Percentiles rank a stretch among this genome's conserved stretches.
These are phyloP conservation scores for Brachyopa scutellaris DNA, from an alignment of 2,888 invertebrate genomes.

Conservation along the genomic window DNA sequence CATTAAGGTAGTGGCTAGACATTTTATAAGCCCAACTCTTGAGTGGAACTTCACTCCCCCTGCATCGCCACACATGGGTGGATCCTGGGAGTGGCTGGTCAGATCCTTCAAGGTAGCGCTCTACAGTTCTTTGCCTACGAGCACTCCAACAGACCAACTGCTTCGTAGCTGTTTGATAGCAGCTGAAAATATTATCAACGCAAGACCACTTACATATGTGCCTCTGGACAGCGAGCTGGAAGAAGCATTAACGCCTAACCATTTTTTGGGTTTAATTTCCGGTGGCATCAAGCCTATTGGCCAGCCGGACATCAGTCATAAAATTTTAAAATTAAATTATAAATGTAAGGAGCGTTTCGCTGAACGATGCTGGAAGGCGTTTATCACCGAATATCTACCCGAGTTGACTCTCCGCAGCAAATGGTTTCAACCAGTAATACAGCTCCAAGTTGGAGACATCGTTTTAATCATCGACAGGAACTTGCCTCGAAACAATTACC, in stretches of 20 bases:
- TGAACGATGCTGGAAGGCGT: too few relatives aligned
- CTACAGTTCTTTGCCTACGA: not conserved
- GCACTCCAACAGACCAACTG: slow-evolving; percentile 5
- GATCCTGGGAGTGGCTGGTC: slow-evolving; percentile 54
- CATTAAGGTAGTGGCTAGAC: not conserved
- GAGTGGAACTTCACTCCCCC: slow-evolving; percentile 72
- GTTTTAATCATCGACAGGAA: too few relatives aligned
- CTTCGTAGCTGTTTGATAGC: too few relatives aligned
- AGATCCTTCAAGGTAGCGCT: slow-evolving; percentile 51
- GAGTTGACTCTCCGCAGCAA: too few relatives aligned
- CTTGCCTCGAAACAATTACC: too few relatives aligned
- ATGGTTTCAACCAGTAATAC: too few relatives aligned
- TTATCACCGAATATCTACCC: too few relatives aligned
- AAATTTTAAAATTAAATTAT: not conserved
- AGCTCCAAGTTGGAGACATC: slow-evolving; percentile 52
- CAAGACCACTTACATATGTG: too few relatives aligned
- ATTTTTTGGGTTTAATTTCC: slow-evolving; percentile 63
- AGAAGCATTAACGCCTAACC: slow-evolving; percentile 73
- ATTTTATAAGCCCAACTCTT: slow-evolving; percentile 16
- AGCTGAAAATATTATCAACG: too few relatives aligned
- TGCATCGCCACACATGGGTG: slow-evolving; percentile 71
- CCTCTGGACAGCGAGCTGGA: too few relatives aligned
- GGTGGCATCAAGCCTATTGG: too few relatives aligned
- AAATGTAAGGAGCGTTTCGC: slow-evolving; percentile 13
- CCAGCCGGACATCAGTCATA: not conserved